A percentile compares a stretch with the other conserved stretches of the same genome.
These are phyloP conservation scores for Papilio gigon DNA, from an alignment of 2,888 invertebrate genomes.

Conservation along the genomic window DNA sequence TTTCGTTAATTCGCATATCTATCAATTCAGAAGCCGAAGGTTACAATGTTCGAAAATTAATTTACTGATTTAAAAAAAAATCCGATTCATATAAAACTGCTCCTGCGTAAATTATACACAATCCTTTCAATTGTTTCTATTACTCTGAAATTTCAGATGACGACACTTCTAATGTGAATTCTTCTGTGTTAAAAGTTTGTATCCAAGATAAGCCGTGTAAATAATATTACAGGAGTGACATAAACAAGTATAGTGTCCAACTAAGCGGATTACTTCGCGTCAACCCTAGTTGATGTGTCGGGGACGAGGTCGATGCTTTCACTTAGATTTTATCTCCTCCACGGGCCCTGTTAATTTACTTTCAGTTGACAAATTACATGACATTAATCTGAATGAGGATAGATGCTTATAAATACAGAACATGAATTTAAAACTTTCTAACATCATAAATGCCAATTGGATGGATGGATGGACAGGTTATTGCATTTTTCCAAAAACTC, in stretches of 20 bases:
- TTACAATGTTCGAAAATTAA: too few species aligned
- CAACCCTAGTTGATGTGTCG: constrained; percentile 27
- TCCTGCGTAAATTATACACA: too few species aligned
- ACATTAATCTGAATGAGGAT: background rate
- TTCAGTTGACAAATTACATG: constrained; percentile 22
- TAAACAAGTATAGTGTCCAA: constrained; percentile 21
- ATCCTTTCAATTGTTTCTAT: too few species aligned
- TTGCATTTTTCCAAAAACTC: too few species aligned
- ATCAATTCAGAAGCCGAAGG: too few species aligned
- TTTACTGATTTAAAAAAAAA: too few species aligned
- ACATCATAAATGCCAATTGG: too few species aligned
- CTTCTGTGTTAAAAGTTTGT: background rate
- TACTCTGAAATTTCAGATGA: too few species aligned
- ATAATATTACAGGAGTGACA: constrained; percentile 14
- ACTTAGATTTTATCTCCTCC: constrained; percentile 25
- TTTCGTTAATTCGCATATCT: too few species aligned
- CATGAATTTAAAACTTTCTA: background rate
- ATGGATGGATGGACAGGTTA: too few species aligned
- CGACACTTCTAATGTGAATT: too few species aligned
- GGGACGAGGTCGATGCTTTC: constrained; percentile 25
- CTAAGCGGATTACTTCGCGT: constrained; percentile 25
- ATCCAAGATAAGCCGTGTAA: constrained; percentile 9
- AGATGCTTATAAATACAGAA: background rate
- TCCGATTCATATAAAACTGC: too few species aligned
- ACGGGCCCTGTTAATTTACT: constrained; percentile 19